Conservation (phyloP, 2,888 invertebrate genomes). For the Coenonympha arcania region DNA sequence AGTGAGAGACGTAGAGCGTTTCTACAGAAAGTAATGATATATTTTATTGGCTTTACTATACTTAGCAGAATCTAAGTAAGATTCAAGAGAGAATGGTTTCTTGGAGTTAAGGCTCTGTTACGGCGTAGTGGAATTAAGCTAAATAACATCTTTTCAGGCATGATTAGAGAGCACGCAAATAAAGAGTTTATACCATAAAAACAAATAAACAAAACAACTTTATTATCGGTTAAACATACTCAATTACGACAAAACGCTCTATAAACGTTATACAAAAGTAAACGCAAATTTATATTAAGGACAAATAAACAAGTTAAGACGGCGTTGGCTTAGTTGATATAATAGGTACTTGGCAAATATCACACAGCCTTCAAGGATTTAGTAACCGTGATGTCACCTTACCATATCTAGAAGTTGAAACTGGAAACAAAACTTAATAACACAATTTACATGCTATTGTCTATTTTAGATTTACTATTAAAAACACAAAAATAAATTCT, state of each 20-base stretch:
- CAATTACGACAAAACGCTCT: neutral
- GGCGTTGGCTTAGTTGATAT: slow-evolving; percentile 4
- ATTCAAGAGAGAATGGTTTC: too few species aligned
- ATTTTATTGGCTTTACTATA: too few species aligned
- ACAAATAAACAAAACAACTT: neutral
- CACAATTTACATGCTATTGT: neutral
- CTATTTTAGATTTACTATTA: too few species aligned
- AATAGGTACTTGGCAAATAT: slow-evolving; percentile 12
- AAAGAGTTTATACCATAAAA: neutral
- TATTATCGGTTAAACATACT: neutral
- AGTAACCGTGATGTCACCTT: slow-evolving; percentile 22
- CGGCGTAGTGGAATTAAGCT: too few species aligned
- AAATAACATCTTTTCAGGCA: neutral
- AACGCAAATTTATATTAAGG: neutral
- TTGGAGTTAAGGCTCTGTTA: too few species aligned
- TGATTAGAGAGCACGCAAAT: neutral
- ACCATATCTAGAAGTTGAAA: slow-evolving; percentile 13
- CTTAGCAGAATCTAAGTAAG: too few species aligned
- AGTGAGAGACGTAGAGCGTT: too few species aligned
- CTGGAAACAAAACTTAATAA: slow-evolving; percentile 8
- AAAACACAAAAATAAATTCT: too few species aligned
- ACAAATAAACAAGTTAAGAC: slow-evolving; percentile 3
- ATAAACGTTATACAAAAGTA: neutral
- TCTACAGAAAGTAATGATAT: too few species aligned
- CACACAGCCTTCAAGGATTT: slow-evolving; percentile 15